Evolutionary conservation across 64 coral and sea anemone species (phyloP).

Genomic region (Platygyra sinensis): DNA sequence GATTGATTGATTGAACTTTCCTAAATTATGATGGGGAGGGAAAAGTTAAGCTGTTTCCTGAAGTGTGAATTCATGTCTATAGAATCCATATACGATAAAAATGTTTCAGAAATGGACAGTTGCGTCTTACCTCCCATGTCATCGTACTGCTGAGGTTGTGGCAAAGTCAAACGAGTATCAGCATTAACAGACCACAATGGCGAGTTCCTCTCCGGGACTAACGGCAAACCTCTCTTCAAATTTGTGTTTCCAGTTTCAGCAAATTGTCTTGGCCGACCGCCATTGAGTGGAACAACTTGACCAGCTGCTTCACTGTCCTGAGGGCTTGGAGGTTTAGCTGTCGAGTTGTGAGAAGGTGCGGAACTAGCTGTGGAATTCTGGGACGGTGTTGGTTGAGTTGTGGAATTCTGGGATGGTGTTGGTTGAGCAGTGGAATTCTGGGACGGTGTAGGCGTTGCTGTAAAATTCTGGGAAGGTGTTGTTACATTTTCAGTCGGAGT

Average conservation of each 20-base stretch:
- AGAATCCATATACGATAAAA: too few relatives aligned
- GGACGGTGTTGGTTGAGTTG: background rate
- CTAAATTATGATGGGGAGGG: too few relatives aligned
- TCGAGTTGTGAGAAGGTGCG: background rate
- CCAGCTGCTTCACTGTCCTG: background rate
- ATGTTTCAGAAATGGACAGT: too few relatives aligned
- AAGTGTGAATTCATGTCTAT: too few relatives aligned
- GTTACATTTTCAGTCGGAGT: background rate
- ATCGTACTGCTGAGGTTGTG: conserved; percentile 33
- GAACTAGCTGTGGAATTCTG: background rate
- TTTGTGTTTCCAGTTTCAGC: background rate
- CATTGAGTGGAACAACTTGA: background rate
- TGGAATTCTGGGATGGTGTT: background rate
- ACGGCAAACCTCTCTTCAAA: conserved; percentile 11
- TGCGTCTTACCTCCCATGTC: conserved; percentile 20
- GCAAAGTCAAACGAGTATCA: background rate
- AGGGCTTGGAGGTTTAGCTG: background rate
- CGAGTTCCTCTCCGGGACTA: background rate
- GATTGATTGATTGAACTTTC: too few relatives aligned
- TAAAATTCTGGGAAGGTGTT: background rate
- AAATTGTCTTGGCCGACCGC: background rate
- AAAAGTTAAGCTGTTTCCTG: too few relatives aligned
- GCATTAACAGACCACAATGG: conserved; percentile 9
- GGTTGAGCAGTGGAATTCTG: background rate
- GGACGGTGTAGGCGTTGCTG: background rate